Percentiles rank a stretch among this genome's conserved stretches.
Evolutionary conservation across 2,113 vertebrate species (phyloP).

Genomic region (Myotis yumanensis): DNA sequence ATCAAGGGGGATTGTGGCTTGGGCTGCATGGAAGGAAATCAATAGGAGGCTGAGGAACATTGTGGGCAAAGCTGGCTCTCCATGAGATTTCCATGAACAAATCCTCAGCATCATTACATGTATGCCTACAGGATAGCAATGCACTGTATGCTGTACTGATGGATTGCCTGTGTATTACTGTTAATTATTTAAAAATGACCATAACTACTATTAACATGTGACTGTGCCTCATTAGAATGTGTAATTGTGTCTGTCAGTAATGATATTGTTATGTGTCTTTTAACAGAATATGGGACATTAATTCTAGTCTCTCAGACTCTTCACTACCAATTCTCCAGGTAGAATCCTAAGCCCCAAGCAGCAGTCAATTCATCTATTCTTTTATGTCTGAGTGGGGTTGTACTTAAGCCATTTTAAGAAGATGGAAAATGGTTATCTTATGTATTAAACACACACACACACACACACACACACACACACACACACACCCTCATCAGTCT

Average conservation of each 20-base stretch:
- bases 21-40: not conserved
- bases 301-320: conserved; percentile 40
- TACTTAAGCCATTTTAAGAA: not conserved
- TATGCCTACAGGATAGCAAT: not conserved
- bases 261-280: not conserved
- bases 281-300: conserved; percentile 39
- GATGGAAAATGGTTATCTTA: not conserved
- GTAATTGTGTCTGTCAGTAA: conserved; percentile 42
- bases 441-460: not conserved
- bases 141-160: fast-evolving
- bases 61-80: not conserved
- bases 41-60: not conserved
- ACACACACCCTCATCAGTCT: not conserved
- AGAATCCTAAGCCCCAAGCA: not conserved
- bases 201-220: not conserved
- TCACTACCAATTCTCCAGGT: not conserved
- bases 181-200: conserved; percentile 41
- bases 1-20: not conserved
- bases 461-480: too few relatives aligned
- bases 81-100: fast-evolving
- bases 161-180: fast-evolving
- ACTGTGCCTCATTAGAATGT: not conserved
- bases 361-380: not conserved
- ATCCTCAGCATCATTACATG: not conserved
- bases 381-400: not conserved